Percentiles rank a stretch among this genome's conserved stretches.
phyloP scores from a whole-genome alignment of 2,797 vertebrate genomes.

The Apogon hyalosoma region DNA sequence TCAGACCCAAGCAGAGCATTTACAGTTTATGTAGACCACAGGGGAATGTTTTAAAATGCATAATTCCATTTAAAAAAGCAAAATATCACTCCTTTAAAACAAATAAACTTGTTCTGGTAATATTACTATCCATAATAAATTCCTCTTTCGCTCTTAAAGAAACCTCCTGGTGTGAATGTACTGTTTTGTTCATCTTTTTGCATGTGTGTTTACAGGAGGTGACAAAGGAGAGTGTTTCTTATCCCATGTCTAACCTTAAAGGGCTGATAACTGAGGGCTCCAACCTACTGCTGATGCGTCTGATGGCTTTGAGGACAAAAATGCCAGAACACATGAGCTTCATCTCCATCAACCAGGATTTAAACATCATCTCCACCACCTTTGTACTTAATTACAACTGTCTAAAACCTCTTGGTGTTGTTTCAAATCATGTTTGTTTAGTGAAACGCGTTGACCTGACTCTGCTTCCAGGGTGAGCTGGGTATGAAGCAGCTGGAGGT shows the following conservation, averaged over 20 bases:
- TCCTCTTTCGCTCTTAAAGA: neutral
- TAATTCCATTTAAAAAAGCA: too few relatives aligned
- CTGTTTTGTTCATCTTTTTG: conserved; percentile 15
- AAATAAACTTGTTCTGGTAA: too few relatives aligned
- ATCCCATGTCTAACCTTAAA: conserved; percentile 61
- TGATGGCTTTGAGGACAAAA: conserved; percentile 81
- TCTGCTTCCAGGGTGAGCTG: conserved; percentile 80
- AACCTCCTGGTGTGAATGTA: neutral
- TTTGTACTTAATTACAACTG: conserved; percentile 84
- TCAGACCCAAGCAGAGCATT: too few relatives aligned
- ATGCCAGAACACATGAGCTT: conserved; percentile 85
- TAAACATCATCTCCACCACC: conserved; percentile 78
- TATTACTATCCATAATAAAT: too few relatives aligned
- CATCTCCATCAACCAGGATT: conserved; percentile 82
- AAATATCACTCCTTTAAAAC: too few relatives aligned
- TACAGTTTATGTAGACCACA: too few relatives aligned
- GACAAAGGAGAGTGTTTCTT: conserved; percentile 66
- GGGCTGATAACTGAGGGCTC: conserved; percentile 90
- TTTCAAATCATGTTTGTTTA: neutral
- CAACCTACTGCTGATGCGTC: conserved; percentile 88
- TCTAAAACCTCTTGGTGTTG: neutral
- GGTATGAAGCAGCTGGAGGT: conserved; percentile 81
- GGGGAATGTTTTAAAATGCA: too few relatives aligned
- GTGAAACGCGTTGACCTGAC: neutral
- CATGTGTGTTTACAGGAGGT: conserved; percentile 67